Evolutionary conservation across 2,797 vertebrate genomes (phyloP).

Genomic region (Knipowitschia caucasica): DNA sequence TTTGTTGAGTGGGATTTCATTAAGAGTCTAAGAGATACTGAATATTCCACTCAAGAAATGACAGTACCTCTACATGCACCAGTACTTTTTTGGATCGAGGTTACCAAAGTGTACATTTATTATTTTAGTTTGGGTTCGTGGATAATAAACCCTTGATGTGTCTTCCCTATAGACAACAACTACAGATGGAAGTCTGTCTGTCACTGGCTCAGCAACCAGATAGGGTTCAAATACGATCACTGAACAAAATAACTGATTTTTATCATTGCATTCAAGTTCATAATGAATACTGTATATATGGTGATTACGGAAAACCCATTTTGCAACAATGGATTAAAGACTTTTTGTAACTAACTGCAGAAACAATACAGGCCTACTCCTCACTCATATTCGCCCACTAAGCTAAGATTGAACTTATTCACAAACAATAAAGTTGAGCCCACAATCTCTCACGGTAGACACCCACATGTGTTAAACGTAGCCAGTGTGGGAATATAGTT

Average conservation of each 20-base stretch:
- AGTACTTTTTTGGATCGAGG: not conserved
- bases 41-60: constrained; percentile 29
- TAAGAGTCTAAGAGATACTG: constrained; percentile 32
- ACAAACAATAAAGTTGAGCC: not conserved
- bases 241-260: not conserved
- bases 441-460: not conserved
- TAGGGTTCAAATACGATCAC: not conserved
- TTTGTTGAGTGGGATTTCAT: constrained; percentile 22
- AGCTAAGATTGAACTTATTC: not conserved
- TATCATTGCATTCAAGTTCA: not conserved
- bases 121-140: not conserved
- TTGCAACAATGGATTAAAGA: not conserved
- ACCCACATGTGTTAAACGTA: not conserved
- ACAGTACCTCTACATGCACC: constrained; percentile 5
- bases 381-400: not conserved
- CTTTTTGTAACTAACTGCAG: too few relatives aligned
- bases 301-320: too few relatives aligned
- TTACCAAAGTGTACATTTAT: constrained; percentile 7
- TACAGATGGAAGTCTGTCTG: not conserved
- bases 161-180: not conserved
- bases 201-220: not conserved
- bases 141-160: not conserved
- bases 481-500: not conserved
- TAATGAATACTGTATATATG: too few relatives aligned
- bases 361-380: not conserved